phyloP scores from a whole-genome alignment of 2,113 vertebrate genomes.

The Neoarius graeffei region DNA sequence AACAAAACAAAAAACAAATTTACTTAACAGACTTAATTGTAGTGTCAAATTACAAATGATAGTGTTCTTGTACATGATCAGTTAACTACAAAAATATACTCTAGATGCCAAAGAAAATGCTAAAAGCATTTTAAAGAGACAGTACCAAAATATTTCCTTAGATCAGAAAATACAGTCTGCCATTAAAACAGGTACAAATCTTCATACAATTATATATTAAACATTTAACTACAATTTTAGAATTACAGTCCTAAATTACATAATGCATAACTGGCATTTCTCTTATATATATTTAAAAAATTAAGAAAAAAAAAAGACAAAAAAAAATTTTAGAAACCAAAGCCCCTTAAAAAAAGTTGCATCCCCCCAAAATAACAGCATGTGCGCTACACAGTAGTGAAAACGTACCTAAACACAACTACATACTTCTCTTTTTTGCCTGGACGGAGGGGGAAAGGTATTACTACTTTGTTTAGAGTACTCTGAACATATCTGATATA shows the following conservation, averaged over 20 bases:
- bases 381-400: slow-evolving; percentile 65
- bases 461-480: slow-evolving; percentile 77
- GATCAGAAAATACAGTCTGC: slow-evolving; percentile 76
- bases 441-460: slow-evolving; percentile 60
- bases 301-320: too few relatives aligned
- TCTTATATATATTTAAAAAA: too few relatives aligned
- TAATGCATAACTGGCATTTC: slow-evolving; percentile 63
- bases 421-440: slow-evolving; percentile 56
- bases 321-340: slow-evolving; percentile 57
- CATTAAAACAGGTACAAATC: slow-evolving; percentile 73
- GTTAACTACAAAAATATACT: slow-evolving; percentile 81
- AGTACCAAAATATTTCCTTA: slow-evolving; percentile 80
- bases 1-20: slow-evolving; percentile 67
- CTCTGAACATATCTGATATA: slow-evolving; percentile 30
- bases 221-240: slow-evolving; percentile 78
- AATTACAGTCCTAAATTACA: slow-evolving; percentile 76
- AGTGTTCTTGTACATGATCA: slow-evolving; percentile 66
- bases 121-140: slow-evolving; percentile 72
- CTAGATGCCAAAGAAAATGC: slow-evolving; percentile 65
- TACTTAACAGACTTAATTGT: slow-evolving; percentile 66
- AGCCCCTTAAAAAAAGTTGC: slow-evolving; percentile 53
- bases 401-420: slow-evolving; percentile 82
- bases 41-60: slow-evolving; percentile 73
- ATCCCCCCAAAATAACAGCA: slow-evolving; percentile 60
- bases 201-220: slow-evolving; percentile 76